Evolutionary conservation across 1,140 invertebrate genomes (phyloP).

Genomic region (Penaeus indicus): DNA sequence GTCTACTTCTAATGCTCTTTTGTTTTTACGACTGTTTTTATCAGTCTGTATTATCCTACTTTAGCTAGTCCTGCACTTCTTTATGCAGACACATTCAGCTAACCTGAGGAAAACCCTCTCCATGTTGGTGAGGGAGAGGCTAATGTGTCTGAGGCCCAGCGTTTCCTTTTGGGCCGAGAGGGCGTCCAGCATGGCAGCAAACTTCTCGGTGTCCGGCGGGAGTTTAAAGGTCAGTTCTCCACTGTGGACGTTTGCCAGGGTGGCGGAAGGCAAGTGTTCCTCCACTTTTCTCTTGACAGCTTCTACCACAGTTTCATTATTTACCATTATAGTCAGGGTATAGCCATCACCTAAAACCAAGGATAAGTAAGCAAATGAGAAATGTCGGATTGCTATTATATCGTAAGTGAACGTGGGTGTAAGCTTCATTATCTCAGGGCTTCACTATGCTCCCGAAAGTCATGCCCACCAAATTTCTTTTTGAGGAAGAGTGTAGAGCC

Average conservation of each 20-base stretch:
- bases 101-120: constrained; percentile 74
- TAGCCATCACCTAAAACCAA: constrained; percentile 60
- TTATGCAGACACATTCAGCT: background rate
- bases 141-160: constrained; percentile 72
- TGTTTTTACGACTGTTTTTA: no score
- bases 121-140: constrained; percentile 73
- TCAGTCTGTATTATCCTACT: no score
- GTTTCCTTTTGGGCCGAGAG: constrained; percentile 50
- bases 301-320: constrained; percentile 22
- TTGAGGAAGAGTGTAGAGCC: constrained; percentile 80
- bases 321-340: constrained; percentile 46
- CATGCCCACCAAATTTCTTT: constrained; percentile 72
- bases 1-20: no score
- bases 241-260: constrained; percentile 12
- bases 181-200: constrained; percentile 49
- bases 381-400: no score
- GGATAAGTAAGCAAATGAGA: background rate
- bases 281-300: constrained; percentile 22
- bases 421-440: no score
- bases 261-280: constrained; percentile 30
- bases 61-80: background rate
- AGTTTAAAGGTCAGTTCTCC: constrained; percentile 54
- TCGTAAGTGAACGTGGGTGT: no score
- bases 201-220: constrained; percentile 44
- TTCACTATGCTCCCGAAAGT: no score